Evolutionary conservation across 2,797 vertebrate genomes (phyloP), one percentile per base, ranked within the genome.

Genomic region (Gymnopithys bicolor): DNA sequence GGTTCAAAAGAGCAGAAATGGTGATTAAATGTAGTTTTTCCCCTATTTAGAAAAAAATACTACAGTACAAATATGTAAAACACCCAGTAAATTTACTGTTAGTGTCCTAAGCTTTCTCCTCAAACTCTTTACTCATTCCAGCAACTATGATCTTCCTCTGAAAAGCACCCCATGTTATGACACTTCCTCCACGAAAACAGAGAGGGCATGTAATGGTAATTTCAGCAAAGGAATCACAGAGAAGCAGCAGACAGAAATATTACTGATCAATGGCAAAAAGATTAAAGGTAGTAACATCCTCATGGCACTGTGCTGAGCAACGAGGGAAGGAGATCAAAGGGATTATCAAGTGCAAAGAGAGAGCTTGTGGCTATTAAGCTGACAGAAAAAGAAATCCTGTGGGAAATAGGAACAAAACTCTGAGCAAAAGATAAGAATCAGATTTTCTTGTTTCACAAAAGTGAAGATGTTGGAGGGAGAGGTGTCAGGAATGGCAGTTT

Each of bases 301-400:
- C 41, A 86, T 85, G 67, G 88, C 82, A 89, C 53, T 94, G 60
- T 76, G 46, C 84, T 33, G 85, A 96, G 93, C 71, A 91, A 63
- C 43, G 92, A 94, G 84, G 48, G 68, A 88, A 91, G 93, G 87
- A 96, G 96, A 97, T 97, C 95, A 97, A 97, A 97, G 91, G 81
- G 69, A 90, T 84, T 87, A 73, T 90, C 67, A 85, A 94, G 75
- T 0, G 14, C 63, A 89, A 89, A 94, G 83, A 94, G 77, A 94
- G 90, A 94, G 94, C 83, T 96, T 52, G 59, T 94, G 95, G 96
- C 96, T 95, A 96, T 97, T 96, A 95, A 95, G 49, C 52, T 84
- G 79, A 86, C 87, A 62, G 58, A 84, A 90, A 89, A 48, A 70
- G 51, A 64, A 70, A 78, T 60, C 90, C 68, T 52, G 27, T 43